Percentiles rank a stretch among this genome's conserved stretches.
Conservation (phyloP, 2,888 invertebrate species). For the Tuta absoluta region DNA sequence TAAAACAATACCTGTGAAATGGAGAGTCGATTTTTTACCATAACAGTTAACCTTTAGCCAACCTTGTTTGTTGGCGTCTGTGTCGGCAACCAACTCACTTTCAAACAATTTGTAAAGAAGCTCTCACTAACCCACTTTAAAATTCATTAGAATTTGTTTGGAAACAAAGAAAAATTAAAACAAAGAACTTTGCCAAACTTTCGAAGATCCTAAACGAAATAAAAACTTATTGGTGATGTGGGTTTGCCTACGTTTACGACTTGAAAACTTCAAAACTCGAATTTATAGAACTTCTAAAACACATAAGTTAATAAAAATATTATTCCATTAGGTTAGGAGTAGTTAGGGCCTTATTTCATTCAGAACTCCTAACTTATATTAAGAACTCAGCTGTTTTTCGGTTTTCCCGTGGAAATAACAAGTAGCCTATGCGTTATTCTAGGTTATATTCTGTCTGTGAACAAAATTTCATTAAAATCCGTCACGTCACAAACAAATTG, state of each 20-base stretch:
- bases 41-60: slow-evolving; percentile 30
- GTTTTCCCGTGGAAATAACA: no score
- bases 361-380: no score
- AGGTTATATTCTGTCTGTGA: no score
- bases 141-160: slow-evolving; percentile 2
- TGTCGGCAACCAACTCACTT: background rate
- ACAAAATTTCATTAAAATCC: no score
- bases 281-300: no score
- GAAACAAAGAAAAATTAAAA: slow-evolving; percentile 13
- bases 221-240: background rate
- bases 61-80: slow-evolving; percentile 26
- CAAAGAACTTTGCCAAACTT: background rate
- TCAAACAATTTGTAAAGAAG: slow-evolving; percentile 11
- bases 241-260: background rate
- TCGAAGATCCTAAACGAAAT: background rate
- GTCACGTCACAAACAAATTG: no score
- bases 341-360: no score
- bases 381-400: no score
- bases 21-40: background rate
- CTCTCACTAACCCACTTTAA: slow-evolving; percentile 15
- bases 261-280: no score
- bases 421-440: no score
- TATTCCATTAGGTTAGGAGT: no score
- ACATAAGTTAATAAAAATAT: no score
- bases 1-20: background rate